Conservation (phyloP, 2,888 invertebrate species). For the Cataglyphis rosenhaueri region DNA sequence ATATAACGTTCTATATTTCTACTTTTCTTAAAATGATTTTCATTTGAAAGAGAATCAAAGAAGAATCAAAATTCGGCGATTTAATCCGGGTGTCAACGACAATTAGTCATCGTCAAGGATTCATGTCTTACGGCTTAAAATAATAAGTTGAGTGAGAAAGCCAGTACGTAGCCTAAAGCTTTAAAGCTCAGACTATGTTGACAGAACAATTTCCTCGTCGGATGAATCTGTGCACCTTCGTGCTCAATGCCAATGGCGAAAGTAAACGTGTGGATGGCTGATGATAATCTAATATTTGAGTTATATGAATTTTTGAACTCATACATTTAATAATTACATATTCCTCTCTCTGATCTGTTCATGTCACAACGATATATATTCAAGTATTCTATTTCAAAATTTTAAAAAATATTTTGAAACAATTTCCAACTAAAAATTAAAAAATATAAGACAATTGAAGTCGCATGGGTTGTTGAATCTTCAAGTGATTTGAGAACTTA, state of each 20-base stretch:
- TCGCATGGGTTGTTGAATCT: background rate
- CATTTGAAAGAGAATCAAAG: too few relatives aligned
- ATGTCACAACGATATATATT: too few relatives aligned
- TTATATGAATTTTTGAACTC: background rate
- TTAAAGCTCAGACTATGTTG: slow-evolving; percentile 35
- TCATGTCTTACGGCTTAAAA: background rate
- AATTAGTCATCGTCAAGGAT: background rate
- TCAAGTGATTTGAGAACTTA: background rate
- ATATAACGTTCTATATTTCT: background rate
- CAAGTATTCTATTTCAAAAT: background rate
- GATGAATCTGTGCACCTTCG: background rate
- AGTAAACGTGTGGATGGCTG: background rate
- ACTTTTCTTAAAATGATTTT: background rate
- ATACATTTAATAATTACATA: background rate
- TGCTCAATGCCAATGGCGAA: slow-evolving; percentile 10
- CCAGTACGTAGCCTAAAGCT: slow-evolving; percentile 14
- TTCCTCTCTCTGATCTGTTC: too few relatives aligned
- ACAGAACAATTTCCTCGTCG: slow-evolving; percentile 41
- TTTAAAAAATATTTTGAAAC: slow-evolving; percentile 3
- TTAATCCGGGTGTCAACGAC: slow-evolving; percentile 4
- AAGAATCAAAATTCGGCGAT: background rate
- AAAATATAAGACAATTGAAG: background rate
- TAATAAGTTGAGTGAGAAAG: slow-evolving; percentile 25
- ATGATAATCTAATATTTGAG: slow-evolving; percentile 29
- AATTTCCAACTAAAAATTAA: background rate